These are phyloP conservation scores for Camponotus floridanus DNA, from an alignment of 1,140 invertebrate species.

Conservation along the genomic window DNA sequence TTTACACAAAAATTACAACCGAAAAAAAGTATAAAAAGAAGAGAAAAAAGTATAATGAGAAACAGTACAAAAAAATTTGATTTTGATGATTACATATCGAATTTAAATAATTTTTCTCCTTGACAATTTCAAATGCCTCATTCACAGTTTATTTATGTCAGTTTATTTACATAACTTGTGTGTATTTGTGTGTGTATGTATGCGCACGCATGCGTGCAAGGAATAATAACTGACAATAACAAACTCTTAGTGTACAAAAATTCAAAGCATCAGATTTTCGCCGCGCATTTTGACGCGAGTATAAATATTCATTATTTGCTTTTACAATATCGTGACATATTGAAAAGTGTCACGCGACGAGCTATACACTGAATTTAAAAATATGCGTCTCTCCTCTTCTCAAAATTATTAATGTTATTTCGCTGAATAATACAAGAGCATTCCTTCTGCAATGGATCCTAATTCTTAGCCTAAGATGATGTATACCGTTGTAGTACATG, in stretches of 20 bases:
- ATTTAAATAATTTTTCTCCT: constrained; percentile 24
- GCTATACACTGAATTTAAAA: neutral
- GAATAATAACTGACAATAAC: constrained; percentile 79
- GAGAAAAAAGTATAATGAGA: neutral
- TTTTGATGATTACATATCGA: constrained; percentile 50
- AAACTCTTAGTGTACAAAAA: constrained; percentile 80
- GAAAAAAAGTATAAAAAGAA: neutral
- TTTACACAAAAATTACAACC: neutral
- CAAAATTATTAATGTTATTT: constrained; percentile 10
- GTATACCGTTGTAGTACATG: constrained; percentile 38
- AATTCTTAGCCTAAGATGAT: constrained; percentile 49
- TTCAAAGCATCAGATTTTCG: constrained; percentile 70
- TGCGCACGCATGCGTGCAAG: constrained; percentile 67
- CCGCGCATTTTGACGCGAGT: constrained; percentile 1
- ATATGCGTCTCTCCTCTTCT: neutral
- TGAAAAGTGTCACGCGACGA: neutral
- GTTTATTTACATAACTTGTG: constrained; percentile 83
- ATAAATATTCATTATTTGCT: constrained; percentile 34
- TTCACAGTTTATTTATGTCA: constrained; percentile 9
- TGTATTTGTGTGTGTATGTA: constrained; percentile 57
- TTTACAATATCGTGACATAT: neutral
- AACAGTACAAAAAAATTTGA: constrained; percentile 4
- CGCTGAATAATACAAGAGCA: constrained; percentile 18
- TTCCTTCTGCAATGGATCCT: constrained; percentile 32
- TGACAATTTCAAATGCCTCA: constrained; percentile 45